Base-by-base conservation (phyloP, 2,113 vertebrate species). In the Ciconia maguari region DNA sequence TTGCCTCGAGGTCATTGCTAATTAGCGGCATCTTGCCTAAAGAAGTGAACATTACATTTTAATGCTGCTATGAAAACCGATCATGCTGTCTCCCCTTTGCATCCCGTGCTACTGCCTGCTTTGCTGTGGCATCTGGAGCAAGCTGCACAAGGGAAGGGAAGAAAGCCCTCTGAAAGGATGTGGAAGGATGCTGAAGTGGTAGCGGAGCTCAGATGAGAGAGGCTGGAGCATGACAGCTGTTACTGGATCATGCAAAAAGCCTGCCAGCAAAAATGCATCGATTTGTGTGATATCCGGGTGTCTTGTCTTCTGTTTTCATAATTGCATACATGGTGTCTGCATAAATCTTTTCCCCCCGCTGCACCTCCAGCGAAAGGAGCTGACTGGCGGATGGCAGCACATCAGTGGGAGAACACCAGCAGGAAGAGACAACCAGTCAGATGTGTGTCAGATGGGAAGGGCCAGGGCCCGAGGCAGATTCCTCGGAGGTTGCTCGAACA, bases 181-280 rank as follows among this genome's bases (percentile, higher is more conserved):
- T 70, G 83, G 88, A 90, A 89, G 90, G 82, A 84, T 85, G 52
- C 71, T 58, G 49, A 92, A 87, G 87, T 57, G 68, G 89, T 92
- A 83, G 93, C 36, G 0, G 85, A 87, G 84, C 93, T 96, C 83
- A 74, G 89, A 96, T 88, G 93, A 96, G 89, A 97, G 82, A 96
- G 90, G 84, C 80, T 91, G 87, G 70, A 96, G 90, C 87, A 42
- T 97, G 97, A 97, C 98, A 97, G 97, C 97, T 97, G 96, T 95
- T 97, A 68, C 74, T 22, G 22, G 94, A 89, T 95, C 95, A 90
- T 80, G 94, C 96, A 89, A 93, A 96, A 96, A 94, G 96, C 96
- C 96, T 96, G 88, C 92, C 96, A 98, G 97, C 96, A 94, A 94
- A 96, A 97, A 97, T 75, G 94, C 97, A 97, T 97, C 96, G 87